Evolutionary conservation across 2,797 vertebrate species (phyloP), one percentile per base, ranked within the genome.

Genomic region (Miichthys miiuy): DNA sequence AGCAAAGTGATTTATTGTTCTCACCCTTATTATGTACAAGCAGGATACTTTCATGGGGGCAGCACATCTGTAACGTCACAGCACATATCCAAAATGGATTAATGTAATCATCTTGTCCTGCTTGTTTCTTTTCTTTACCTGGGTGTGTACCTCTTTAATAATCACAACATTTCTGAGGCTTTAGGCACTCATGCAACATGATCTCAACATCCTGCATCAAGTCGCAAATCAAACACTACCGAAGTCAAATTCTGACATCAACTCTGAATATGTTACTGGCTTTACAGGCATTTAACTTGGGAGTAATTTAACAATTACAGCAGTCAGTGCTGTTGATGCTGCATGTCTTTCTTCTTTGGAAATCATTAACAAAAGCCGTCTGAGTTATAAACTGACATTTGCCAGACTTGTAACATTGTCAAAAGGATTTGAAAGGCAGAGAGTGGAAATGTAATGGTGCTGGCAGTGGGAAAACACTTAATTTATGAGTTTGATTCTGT

Each of bases 241-340:
- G 58, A 78, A 64, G 4, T 65, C 23, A 62, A 44, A 47, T 61
- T 61, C 61, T 38, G 23, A 65, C 38, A 63, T 23, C 46, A 73
- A 46, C 12, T 75, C 56, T 16, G 41, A 77, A 68, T 54, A 69
- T 67, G 65, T 46, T 16, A 8, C 68, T 41, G 76, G 30, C 56
- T 77, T 75, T 76, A 71, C 56, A 74, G 79, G 55, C 17, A 63
- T 57, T 78, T 76, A 55, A 70, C 50, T 56, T 62, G 52, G 63
- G 70, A 55, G 73, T 77, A 86, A 89, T 87, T 88, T 57, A 78
- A 90, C 47, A 86, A 84, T 82, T 84, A 75, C 75, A 81, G 52
- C 75, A 84, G 69, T 72, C 71, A 62, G 51, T 68, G 63, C 56
- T 73, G 66, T 38, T 70, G 68, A 86, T 82, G 81, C 61, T 51